A percentile compares a stretch with the other conserved stretches of the same genome.
phyloP scores from a whole-genome alignment of 2,888 invertebrate species.

The Aphidoletes aphidimyza region DNA sequence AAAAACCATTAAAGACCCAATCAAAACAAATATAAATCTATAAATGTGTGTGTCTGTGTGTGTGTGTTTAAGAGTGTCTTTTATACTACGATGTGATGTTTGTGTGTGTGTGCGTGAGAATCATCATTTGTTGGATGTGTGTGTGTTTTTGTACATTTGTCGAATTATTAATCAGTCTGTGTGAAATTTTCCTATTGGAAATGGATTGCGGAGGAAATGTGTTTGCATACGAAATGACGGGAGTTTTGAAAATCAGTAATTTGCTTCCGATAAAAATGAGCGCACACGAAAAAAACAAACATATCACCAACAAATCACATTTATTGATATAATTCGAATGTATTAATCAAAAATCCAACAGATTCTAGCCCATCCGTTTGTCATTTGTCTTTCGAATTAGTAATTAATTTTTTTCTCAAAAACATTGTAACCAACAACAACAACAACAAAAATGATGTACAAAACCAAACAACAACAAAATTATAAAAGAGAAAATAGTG shows the following conservation, averaged over 20 bases:
- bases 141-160: not conserved
- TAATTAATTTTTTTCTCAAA: not conserved
- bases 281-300: too few relatives aligned
- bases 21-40: conserved; percentile 19
- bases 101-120: not conserved
- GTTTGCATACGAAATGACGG: too few relatives aligned
- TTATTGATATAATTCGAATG: too few relatives aligned
- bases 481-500: too few relatives aligned
- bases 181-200: conserved; percentile 35
- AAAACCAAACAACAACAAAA: conserved; percentile 9
- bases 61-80: too few relatives aligned
- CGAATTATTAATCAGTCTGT: conserved; percentile 24
- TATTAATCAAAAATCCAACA: too few relatives aligned
- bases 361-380: not conserved
- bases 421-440: not conserved
- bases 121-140: not conserved
- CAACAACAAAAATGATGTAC: not conserved
- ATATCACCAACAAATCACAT: too few relatives aligned
- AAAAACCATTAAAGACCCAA: not conserved
- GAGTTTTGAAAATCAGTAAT: not conserved
- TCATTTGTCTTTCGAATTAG: not conserved
- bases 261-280: not conserved
- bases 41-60: too few relatives aligned
- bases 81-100: not conserved
- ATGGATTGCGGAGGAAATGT: not conserved